phyloP scores from a whole-genome alignment of 2,888 invertebrate genomes.

The Coleophora deauratella region DNA sequence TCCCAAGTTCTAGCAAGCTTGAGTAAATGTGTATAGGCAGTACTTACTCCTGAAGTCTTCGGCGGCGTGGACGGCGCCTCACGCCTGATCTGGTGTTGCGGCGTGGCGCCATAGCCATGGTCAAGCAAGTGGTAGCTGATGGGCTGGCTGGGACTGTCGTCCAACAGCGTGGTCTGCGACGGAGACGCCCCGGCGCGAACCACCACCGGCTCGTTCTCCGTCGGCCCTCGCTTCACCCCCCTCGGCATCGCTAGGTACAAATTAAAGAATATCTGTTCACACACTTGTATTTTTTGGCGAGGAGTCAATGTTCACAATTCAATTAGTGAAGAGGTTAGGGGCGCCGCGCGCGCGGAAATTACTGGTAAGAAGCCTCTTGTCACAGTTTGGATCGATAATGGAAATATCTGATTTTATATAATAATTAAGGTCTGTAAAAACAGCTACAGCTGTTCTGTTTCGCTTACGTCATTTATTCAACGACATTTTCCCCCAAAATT shows the following conservation, averaged over 20 bases:
- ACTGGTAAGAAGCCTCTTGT: slow-evolving; percentile 57
- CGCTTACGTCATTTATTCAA: slow-evolving; percentile 64
- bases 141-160: slow-evolving; percentile 68
- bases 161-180: slow-evolving; percentile 66
- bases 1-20: too few relatives aligned
- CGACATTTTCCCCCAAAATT: slow-evolving; percentile 59
- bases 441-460: slow-evolving; percentile 44
- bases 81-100: slow-evolving; percentile 78
- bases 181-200: slow-evolving; percentile 70
- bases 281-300: slow-evolving; percentile 21
- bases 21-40: too few relatives aligned
- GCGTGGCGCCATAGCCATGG: slow-evolving; percentile 90
- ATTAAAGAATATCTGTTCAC: slow-evolving; percentile 21
- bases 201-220: slow-evolving; percentile 69
- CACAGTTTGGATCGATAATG: slow-evolving; percentile 63
- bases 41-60: slow-evolving; percentile 72
- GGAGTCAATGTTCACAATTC: slow-evolving; percentile 52
- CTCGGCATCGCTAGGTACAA: slow-evolving; percentile 72
- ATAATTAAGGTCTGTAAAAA: slow-evolving; percentile 31
- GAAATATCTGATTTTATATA: slow-evolving; percentile 36
- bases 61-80: slow-evolving; percentile 71
- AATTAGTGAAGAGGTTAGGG: slow-evolving; percentile 71
- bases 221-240: slow-evolving; percentile 73
- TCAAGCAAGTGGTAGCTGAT: slow-evolving; percentile 86
- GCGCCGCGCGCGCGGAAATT: slow-evolving; percentile 69